A percentile compares a stretch with the other conserved stretches of the same genome.
Conservation (phyloP, 1,140 invertebrate species). For the Stenopsyche tienmushanensis region DNA sequence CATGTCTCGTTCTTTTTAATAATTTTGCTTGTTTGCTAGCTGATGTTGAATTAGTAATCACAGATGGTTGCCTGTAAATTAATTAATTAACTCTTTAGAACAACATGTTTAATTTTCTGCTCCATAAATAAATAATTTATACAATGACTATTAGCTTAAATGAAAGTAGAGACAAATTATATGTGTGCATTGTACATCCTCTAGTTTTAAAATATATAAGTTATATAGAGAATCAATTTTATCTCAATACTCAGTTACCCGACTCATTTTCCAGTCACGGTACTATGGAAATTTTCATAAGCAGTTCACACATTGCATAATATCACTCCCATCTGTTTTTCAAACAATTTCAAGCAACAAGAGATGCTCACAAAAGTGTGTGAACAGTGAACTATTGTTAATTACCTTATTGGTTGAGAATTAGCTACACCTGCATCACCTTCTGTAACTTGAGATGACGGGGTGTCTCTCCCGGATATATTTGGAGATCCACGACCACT, state of each 20-base stretch:
- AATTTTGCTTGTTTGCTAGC: constrained; percentile 61
- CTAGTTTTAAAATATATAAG: no score
- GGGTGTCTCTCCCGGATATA: constrained; percentile 85
- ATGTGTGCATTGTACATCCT: no score
- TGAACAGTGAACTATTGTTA: background rate
- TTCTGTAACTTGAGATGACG: constrained; percentile 86
- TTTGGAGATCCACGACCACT: constrained; percentile 82
- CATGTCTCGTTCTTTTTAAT: constrained; percentile 79
- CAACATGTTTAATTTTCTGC: constrained; percentile 7
- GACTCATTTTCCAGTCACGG: background rate
- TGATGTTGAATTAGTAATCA: constrained; percentile 45
- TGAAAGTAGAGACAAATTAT: background rate
- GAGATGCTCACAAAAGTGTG: background rate
- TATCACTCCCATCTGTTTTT: no score
- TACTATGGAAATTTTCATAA: background rate
- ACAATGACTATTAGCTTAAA: no score
- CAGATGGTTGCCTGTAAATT: constrained; percentile 45
- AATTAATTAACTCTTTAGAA: background rate
- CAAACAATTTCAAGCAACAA: no score
- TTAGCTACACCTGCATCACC: constrained; percentile 62
- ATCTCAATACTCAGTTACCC: background rate
- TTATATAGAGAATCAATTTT: no score
- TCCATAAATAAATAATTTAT: background rate
- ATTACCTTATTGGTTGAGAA: constrained; percentile 47
- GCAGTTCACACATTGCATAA: no score